Evolutionary conservation across 2,888 invertebrate genomes (phyloP).

Genomic region (Micoletzkya japonica): DNA sequence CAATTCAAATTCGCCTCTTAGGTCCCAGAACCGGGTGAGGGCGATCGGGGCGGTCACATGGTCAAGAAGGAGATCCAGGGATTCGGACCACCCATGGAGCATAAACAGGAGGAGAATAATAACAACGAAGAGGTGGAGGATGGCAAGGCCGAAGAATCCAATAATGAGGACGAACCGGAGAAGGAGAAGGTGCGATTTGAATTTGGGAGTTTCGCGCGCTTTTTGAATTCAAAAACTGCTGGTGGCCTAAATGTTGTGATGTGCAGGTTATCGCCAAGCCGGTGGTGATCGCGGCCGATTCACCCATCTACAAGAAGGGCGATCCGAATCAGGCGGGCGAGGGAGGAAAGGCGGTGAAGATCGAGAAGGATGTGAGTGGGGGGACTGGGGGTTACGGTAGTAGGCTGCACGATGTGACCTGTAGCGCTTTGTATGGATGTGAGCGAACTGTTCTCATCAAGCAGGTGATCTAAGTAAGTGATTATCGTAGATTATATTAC

Average conservation of each 20-base stretch:
- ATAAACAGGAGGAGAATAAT: constrained; percentile 32
- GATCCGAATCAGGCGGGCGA: constrained; percentile 60
- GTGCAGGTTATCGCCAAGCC: constrained; percentile 50
- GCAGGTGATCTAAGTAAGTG: too few species aligned
- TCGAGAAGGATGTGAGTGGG: constrained; percentile 59
- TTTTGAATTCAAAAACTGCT: neutral
- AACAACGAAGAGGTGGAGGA: constrained; percentile 28
- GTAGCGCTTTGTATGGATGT: too few species aligned
- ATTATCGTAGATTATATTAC: too few species aligned
- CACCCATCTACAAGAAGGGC: constrained; percentile 61
- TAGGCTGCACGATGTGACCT: too few species aligned
- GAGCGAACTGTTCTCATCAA: too few species aligned
- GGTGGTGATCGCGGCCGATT: constrained; percentile 48
- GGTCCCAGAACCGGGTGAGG: neutral
- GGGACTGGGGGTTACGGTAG: too few species aligned
- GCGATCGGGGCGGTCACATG: constrained; percentile 1
- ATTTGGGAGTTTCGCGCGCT: neutral
- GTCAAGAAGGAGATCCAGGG: constrained; percentile 26
- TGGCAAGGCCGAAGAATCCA: constrained; percentile 31
- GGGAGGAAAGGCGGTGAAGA: constrained; percentile 58
- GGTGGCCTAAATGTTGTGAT: neutral
- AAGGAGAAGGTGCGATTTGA: neutral
- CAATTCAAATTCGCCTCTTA: neutral
- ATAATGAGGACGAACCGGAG: constrained; percentile 28
- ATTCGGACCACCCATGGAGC: constrained; percentile 39